Conservation (phyloP, 2,113 vertebrate genomes). For the Gadus chalcogrammus region DNA sequence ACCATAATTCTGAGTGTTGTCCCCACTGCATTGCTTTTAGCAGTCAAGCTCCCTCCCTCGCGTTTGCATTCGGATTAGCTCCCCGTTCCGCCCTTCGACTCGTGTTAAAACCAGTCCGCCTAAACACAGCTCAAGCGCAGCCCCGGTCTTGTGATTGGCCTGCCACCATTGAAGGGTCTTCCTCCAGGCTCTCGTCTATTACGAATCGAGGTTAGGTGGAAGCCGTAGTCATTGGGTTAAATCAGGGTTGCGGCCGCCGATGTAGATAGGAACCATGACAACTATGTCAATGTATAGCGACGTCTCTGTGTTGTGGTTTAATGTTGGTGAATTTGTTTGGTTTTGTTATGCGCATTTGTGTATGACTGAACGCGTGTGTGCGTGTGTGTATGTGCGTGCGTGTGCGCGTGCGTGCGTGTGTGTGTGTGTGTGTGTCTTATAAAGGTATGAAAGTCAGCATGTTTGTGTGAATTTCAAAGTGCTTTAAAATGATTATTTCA, state of each 20-base stretch:
- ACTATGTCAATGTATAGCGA: constrained; percentile 41
- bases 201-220: neutral
- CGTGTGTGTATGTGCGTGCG: neutral
- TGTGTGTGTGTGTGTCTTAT: neutral
- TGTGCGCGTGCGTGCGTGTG: constrained; percentile 4
- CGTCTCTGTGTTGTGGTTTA: constrained; percentile 48
- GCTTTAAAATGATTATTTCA: constrained; percentile 32
- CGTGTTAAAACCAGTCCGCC: too few relatives aligned
- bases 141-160: too few relatives aligned
- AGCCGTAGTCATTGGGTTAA: constrained; percentile 28
- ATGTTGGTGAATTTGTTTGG: neutral
- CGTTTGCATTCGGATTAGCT: too few relatives aligned
- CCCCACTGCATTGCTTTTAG: too few relatives aligned
- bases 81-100: too few relatives aligned
- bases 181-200: too few relatives aligned
- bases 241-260: constrained; percentile 19
- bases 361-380: too few relatives aligned
- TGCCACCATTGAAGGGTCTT: too few relatives aligned
- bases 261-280: constrained; percentile 56
- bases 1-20: too few relatives aligned
- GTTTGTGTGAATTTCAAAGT: constrained; percentile 13
- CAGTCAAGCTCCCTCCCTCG: too few relatives aligned
- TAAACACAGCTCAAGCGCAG: too few relatives aligned
- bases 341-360: constrained; percentile 3
- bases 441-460: constrained; percentile 7